Evolutionary conservation across 1,140 invertebrate species (phyloP), one percentile per base, ranked within the genome.

Genomic region (Reticulitermes speratus): DNA sequence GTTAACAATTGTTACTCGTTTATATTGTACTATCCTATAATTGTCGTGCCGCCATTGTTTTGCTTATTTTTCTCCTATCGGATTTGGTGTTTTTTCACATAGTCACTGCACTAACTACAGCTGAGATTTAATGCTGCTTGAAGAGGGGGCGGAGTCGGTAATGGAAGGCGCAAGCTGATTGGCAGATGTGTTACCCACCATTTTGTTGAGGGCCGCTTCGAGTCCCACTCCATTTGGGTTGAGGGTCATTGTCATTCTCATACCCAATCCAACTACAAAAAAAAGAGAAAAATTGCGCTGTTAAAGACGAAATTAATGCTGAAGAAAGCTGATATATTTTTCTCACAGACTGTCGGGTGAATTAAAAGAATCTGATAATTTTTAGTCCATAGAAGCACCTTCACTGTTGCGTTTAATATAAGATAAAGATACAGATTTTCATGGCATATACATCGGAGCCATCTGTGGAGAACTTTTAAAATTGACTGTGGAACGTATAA

Each of bases 151-250:
- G 85, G 59, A 75, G 85, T 86, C 85, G 32, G 85, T 45, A 38
- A 45, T 38, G 85, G 85, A 86, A 75, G 85, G 85, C 85, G 65
- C 32, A n/a, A 75, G 85, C 85, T 86, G 85, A 86, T 86, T 86
- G 85, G 85, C 65, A n/a, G 65, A 75, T 14, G 85, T 23, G 23
- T 75, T 86, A 44, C 55, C 44, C 55, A 25, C 85, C 75, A 44
- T 86, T 81, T 11, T 44, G n/a, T 45, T 69, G 21, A 45, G 48
- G 65, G 59, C 45, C 44, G 85, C 44, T 48, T 86, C 75, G 6
- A 82, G 65, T 44, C 75, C 85, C 30, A 86, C 32, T 38, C 85
- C 75, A 12, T 81, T 82, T 38, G 44, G 44, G 85, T 86, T 86
- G 44, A 82, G 48, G 59, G 59, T 86, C 85, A 86, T 81, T 14